Percentiles rank a stretch among this genome's conserved stretches.
These are phyloP conservation scores for Phasianus colchicus DNA, from an alignment of 2,113 vertebrate species.

Conservation along the genomic window DNA sequence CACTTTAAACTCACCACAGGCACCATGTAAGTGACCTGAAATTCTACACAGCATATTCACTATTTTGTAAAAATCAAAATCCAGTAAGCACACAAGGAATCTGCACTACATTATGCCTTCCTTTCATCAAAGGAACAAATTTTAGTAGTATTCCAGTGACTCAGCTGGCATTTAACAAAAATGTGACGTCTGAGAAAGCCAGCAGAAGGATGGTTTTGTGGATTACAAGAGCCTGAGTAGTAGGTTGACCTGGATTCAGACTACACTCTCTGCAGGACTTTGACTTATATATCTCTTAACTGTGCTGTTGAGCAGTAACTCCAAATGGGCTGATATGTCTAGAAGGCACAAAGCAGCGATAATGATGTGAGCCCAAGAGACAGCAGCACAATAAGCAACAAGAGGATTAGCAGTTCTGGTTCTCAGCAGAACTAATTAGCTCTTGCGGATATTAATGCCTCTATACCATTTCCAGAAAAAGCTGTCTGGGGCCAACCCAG, in stretches of 20 bases:
- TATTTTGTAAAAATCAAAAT: not conserved
- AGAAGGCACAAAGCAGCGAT: not conserved
- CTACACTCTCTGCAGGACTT: not conserved
- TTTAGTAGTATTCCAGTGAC: not conserved
- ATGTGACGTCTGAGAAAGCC: not conserved
- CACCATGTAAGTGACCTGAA: not conserved
- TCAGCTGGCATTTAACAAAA: not conserved
- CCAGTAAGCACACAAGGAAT: not conserved
- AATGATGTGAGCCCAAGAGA: not conserved
- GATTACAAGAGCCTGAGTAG: not conserved
- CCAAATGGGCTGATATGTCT: not conserved
- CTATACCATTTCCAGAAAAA: conserved; percentile 14
- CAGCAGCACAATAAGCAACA: not conserved
- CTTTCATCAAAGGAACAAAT: not conserved
- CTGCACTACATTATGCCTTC: not conserved
- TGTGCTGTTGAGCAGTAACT: not conserved
- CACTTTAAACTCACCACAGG: not conserved
- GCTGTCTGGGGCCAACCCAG: not conserved
- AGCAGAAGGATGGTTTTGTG: not conserved
- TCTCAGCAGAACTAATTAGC: conserved; percentile 10
- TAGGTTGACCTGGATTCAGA: not conserved
- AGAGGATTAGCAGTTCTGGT: not conserved
- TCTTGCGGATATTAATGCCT: not conserved
- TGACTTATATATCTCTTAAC: not conserved
- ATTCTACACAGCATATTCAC: not conserved